Base-by-base conservation (phyloP, 2,888 invertebrate genomes). In the Nomada flava region DNA sequence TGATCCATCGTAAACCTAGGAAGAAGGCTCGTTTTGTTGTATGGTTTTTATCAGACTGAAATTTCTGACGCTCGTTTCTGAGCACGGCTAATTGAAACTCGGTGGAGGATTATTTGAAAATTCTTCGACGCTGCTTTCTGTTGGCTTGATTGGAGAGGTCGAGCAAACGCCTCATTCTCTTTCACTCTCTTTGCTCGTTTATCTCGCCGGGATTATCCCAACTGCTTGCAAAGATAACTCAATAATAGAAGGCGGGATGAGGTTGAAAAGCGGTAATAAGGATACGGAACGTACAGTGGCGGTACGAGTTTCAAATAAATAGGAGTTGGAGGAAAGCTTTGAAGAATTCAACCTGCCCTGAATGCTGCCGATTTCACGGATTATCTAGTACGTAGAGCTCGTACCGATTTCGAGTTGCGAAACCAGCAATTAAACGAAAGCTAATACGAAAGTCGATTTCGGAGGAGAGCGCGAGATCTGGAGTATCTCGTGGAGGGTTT, bases 221-320 rank as follows among this genome's bases (percentile, higher is more conserved):
- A 57, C 57, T 59, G 68, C 68, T 59, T 44, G 69, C 18, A 44
- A 59, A 69, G 69, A 69, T 69, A 69, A 69, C 69, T 55, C 44
- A 69, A 69, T 69, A 69, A 69, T 44, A 29, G 26, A 47, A 55
- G 55, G 52, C 36, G 15, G 36, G 36, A 53, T 23, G 42, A 69
- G 26, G n/a, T 26, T 23, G 44, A 26, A 57, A 42, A 20, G 26
- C 57, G 57, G 26, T 59, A 59, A 59, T 47, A 59, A 69, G 23
- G 69, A 59, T 68, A 50, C 64, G 18, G 26, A 47, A 62, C 23
- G 47, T 23, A 44, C 7, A 18, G 2, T 47, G 13, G 63, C n/a
- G 15, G 63, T 44, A 26, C 63, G 63, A 63, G 63, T 63, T 23
- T 23, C 47, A 47, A 47, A 44, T 63, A 63, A 63, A 63, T 50